Percentiles rank a stretch among this genome's conserved stretches.
phyloP scores from a whole-genome alignment of 2,888 invertebrate genomes.

The Graphium colonna region DNA sequence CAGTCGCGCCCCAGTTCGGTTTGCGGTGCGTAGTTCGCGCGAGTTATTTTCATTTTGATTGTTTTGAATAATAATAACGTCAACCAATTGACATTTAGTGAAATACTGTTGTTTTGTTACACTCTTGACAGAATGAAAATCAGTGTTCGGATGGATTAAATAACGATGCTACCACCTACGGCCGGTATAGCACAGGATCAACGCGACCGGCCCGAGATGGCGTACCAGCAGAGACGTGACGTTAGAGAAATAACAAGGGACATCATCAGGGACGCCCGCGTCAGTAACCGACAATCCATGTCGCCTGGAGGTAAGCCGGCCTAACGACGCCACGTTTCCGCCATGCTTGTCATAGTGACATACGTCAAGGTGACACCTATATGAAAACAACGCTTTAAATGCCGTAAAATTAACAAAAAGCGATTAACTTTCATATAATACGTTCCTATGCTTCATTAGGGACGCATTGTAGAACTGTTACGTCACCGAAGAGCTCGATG shows the following conservation, averaged over 20 bases:
- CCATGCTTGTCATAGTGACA: slow-evolving; percentile 79
- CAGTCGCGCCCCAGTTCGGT: slow-evolving; percentile 68
- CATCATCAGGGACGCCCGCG: slow-evolving; percentile 68
- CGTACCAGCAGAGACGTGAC: slow-evolving; percentile 71
- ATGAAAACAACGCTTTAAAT: slow-evolving; percentile 67
- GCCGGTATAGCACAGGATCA: slow-evolving; percentile 72
- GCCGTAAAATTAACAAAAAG: slow-evolving; percentile 43
- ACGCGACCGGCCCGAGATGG: slow-evolving; percentile 73
- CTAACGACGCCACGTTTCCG: slow-evolving; percentile 79
- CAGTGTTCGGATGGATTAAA: slow-evolving; percentile 65
- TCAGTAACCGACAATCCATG: slow-evolving; percentile 66
- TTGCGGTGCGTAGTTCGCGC: slow-evolving; percentile 56
- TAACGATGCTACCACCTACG: slow-evolving; percentile 75
- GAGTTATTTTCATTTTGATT: slow-evolving; percentile 49
- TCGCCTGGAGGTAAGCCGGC: slow-evolving; percentile 70
- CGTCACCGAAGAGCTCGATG: slow-evolving; percentile 62
- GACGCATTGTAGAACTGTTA: slow-evolving; percentile 57
- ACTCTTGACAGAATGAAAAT: slow-evolving; percentile 44
- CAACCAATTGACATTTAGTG: slow-evolving; percentile 30
- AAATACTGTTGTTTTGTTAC: slow-evolving; percentile 35
- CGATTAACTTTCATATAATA: slow-evolving; percentile 29
- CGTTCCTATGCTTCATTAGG: slow-evolving; percentile 31
- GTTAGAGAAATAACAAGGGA: slow-evolving; percentile 70
- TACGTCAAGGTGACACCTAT: slow-evolving; percentile 78
- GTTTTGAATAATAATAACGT: slow-evolving; percentile 31